Base-by-base conservation (phyloP, 2,797 vertebrate species). In the Chrosomus eos region DNA sequence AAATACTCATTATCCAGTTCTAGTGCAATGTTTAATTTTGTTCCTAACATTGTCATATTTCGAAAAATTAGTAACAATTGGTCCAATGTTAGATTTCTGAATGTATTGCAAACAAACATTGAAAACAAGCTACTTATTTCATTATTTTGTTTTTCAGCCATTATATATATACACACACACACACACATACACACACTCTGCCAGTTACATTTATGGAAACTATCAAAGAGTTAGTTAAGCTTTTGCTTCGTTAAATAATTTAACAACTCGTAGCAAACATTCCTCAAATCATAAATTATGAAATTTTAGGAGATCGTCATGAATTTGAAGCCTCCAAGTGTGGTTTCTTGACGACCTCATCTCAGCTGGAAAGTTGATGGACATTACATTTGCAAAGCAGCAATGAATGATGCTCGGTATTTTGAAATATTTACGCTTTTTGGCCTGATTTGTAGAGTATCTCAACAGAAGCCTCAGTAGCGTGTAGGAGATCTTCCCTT, bases 401-500 rank as follows among this genome's bases (percentile, higher is more conserved):
- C 62, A 13, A 7, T 10, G 0, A 1, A 31, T 19, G 2, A 2
- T 13, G 40, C 8, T 45, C 28, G 43, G n/a, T 5, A 45, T 45
- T 71, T 3, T 4, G 21, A 40, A 40, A 68, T n/a, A 68, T 23
- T 3, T 13, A 2, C 0, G 1, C 14, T 58, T 45, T 14, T 3
- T 36, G 21, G 68, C 5, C 5, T 31, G 11, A 19, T 60, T n/a
- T n/a, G n/a, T 70, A 7, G 48, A 58, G 4, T 43, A n/a, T 73
- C 11, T 53, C 1, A 3, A 8, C 40, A 67, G 40, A 23, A 31
- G 19, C 21, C 90, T 96, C 79, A 97, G 94, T 86, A 96, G 87
- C 94, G 94, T 13, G 70, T 85, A 10, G 93, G 82, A 1, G 95
- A 70, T 40, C 93, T 93, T 53, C 94, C 94, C 90, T 93, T 96